Percentiles rank a stretch among this genome's conserved stretches.
These are phyloP conservation scores for Pristionchus fissidentatus DNA, from an alignment of 2,888 invertebrate genomes.

Conservation along the genomic window DNA sequence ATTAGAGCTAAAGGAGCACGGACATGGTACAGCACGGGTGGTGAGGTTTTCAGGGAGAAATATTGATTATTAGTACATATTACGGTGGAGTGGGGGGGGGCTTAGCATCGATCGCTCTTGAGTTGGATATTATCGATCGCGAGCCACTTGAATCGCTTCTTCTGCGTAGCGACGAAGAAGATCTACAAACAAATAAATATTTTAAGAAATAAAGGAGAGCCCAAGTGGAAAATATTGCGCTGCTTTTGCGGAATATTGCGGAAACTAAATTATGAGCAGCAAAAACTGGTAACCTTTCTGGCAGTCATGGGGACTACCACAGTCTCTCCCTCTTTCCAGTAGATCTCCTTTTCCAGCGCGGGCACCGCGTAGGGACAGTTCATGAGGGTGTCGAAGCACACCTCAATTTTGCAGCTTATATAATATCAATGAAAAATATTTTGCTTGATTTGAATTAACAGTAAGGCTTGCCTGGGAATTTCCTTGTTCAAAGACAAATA, in stretches of 20 bases:
- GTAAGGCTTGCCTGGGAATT: neutral
- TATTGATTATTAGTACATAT: neutral
- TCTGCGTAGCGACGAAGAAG: conserved; percentile 69
- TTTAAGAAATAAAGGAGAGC: neutral
- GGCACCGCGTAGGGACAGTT: conserved; percentile 66
- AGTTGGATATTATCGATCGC: conserved; percentile 66
- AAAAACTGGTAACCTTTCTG: conserved; percentile 48
- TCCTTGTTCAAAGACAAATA: neutral
- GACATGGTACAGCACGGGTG: conserved; percentile 23
- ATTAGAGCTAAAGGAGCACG: too few species aligned
- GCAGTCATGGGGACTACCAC: conserved; percentile 61
- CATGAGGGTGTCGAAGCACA: conserved; percentile 65
- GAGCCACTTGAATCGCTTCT: conserved; percentile 71
- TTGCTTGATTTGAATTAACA: neutral
- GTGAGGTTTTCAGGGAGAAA: conserved; percentile 4
- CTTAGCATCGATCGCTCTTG: conserved; percentile 35
- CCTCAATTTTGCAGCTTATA: too few species aligned
- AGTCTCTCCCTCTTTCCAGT: conserved; percentile 63
- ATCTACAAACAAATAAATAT: conserved; percentile 53
- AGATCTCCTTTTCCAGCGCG: conserved; percentile 59
- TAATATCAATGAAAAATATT: neutral
- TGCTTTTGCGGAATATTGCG: neutral
- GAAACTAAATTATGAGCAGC: too few species aligned
- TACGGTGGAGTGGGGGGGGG: neutral
- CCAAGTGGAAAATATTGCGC: neutral